phyloP scores from a whole-genome alignment of 2,888 invertebrate genomes.

The Euspilapteryx auroguttella region DNA sequence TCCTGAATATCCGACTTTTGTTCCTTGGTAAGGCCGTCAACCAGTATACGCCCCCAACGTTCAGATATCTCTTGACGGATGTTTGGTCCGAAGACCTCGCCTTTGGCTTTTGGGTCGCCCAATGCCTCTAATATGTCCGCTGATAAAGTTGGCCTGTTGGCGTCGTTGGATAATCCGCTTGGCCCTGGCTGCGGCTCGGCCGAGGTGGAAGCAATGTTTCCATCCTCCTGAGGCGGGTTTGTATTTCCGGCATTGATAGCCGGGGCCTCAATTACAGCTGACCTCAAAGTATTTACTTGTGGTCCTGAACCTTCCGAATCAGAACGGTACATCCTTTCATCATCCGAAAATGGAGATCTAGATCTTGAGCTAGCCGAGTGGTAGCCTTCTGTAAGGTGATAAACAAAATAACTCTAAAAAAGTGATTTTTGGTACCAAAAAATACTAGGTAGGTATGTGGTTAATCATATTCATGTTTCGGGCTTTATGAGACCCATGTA shows the following conservation, averaged over 20 bases:
- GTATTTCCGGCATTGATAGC: background rate
- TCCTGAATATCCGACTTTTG: constrained; percentile 2
- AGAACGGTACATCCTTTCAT: background rate
- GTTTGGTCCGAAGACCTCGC: constrained; percentile 6
- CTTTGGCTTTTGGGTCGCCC: constrained; percentile 6
- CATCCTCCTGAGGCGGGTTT: background rate
- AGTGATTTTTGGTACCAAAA: too few relatives aligned
- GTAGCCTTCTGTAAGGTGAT: background rate
- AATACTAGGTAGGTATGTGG: too few relatives aligned
- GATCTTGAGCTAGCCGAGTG: background rate
- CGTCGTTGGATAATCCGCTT: background rate
- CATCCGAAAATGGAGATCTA: background rate
- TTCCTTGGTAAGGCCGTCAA: constrained; percentile 5
- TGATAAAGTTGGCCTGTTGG: background rate
- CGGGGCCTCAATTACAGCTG: background rate
- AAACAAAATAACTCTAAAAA: too few relatives aligned
- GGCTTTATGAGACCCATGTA: background rate
- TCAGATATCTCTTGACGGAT: constrained; percentile 5
- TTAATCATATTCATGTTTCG: background rate
- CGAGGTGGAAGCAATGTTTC: background rate
- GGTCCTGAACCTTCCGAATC: background rate
- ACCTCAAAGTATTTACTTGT: background rate
- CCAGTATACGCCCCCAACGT: constrained; percentile 6
- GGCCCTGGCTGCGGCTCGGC: background rate
- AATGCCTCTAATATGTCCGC: constrained; percentile 4